Base-by-base conservation (phyloP, 2,888 invertebrate species). In the Heliconius sara region DNA sequence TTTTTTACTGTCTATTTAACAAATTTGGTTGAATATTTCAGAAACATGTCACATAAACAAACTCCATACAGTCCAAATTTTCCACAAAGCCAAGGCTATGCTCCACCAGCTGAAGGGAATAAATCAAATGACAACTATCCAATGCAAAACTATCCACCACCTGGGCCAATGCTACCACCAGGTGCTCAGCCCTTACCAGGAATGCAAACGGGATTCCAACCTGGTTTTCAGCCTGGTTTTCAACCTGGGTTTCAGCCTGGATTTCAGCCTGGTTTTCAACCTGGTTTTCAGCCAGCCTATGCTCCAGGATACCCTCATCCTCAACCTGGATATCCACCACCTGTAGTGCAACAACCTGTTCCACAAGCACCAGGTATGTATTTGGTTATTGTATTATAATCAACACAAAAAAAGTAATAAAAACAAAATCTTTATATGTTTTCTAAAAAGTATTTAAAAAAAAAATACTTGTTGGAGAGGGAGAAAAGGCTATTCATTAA, bases 51-150 rank as follows among this genome's bases (percentile, higher is more conserved):
- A 2, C 94, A 95, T 85, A 93, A 94, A 86, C 90, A 86, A 75
- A 90, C 89, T 22, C 92, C 94, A 27, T 95, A 93, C 80, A 90
- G 95, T 6, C 95, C 95, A 30, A 95, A 95, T 84, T 95, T 93
- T 83, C 95, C 95, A 12, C 82, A 84, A 72, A 90, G 89, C 83
- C 93, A 93, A 84, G 95, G 95, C 13, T 95, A 95, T 88, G 91
- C 85, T 77, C 91, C 91, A 27, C 92, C 94, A 22, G 83, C 86
- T n/a, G 94, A 95, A 81, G 86, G 85, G 72, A 84, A 81, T 1
- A 92, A 92, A 83, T 60, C 82, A 63, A 84, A 84, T 76, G 92
- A 93, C 77, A 89, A 86, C 73, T 93, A 90, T 86, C 92, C 90
- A 71, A 90, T 87, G 87, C 87, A 85, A 70, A 95, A 86, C 10